A percentile compares a stretch with the other conserved stretches of the same genome.
phyloP scores from a whole-genome alignment of 1,140 invertebrate species.

The Cecropterus lyciades region DNA sequence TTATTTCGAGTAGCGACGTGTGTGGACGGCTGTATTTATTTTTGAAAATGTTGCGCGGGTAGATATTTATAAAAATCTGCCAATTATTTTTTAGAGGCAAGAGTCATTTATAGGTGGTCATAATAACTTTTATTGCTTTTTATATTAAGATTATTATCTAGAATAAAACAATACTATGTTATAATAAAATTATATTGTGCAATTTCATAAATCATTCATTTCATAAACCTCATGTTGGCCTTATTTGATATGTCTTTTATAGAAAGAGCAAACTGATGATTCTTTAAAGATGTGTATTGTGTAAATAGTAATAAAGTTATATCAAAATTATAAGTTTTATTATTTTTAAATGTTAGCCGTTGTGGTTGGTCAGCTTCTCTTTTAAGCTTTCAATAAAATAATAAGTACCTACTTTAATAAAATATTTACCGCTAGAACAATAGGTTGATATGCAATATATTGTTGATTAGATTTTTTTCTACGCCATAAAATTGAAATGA shows the following conservation, averaged over 20 bases:
- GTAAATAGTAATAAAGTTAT: constrained; percentile 51
- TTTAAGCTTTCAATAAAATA: too few relatives aligned
- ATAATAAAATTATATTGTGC: background rate
- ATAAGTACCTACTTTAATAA: too few relatives aligned
- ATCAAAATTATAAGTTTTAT: constrained; percentile 26
- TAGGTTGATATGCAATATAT: too few relatives aligned
- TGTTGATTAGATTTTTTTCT: too few relatives aligned
- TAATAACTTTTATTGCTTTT: background rate
- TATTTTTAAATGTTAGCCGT: too few relatives aligned
- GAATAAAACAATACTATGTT: constrained; percentile 1
- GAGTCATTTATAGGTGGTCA: background rate
- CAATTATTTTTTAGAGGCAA: constrained; percentile 1
- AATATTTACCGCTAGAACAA: too few relatives aligned
- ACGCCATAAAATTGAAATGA: too few relatives aligned
- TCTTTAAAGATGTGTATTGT: constrained; percentile 38
- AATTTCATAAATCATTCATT: too few relatives aligned
- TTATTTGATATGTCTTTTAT: constrained; percentile 14
- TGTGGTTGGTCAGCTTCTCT: too few relatives aligned
- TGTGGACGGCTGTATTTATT: background rate
- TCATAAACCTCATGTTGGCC: background rate
- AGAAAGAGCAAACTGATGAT: constrained; percentile 27
- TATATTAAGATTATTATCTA: constrained; percentile 25
- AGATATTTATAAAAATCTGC: constrained; percentile 1
- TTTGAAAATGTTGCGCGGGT: background rate
- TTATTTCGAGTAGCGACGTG: background rate